Conservation (phyloP, 2,888 invertebrate species). For the Thalpophila matura region DNA sequence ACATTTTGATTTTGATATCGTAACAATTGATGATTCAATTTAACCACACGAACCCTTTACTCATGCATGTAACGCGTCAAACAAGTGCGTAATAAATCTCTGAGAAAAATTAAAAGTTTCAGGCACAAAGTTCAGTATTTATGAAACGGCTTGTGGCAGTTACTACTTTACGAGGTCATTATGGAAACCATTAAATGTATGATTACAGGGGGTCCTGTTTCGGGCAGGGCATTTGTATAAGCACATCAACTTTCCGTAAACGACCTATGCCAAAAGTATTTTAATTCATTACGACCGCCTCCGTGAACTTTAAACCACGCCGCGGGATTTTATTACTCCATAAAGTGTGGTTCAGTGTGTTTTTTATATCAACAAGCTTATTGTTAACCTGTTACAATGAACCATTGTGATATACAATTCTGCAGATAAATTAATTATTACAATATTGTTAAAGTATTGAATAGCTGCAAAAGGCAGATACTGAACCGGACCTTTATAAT, state of each 20-base stretch:
- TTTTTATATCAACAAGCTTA: conserved; percentile 71
- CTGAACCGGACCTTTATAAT: not conserved
- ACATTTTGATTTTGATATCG: conserved; percentile 10
- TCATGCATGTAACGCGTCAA: conserved; percentile 39
- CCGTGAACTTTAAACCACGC: conserved; percentile 78
- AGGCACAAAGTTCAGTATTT: conserved; percentile 80
- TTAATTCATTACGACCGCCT: conserved; percentile 78
- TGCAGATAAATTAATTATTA: not conserved
- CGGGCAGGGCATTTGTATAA: conserved; percentile 85
- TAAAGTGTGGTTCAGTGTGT: conserved; percentile 72
- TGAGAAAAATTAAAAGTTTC: conserved; percentile 71
- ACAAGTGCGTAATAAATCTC: conserved; percentile 63
- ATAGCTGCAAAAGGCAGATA: not conserved
- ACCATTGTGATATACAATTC: conserved; percentile 18
- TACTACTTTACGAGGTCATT: conserved; percentile 88
- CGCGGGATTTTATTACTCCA: conserved; percentile 80
- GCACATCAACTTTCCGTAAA: conserved; percentile 87
- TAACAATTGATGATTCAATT: conserved; percentile 27
- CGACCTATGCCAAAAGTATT: conserved; percentile 81
- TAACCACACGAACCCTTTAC: conserved; percentile 35
- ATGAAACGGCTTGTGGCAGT: conserved; percentile 83
- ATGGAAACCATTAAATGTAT: conserved; percentile 88
- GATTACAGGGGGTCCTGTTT: conserved; percentile 84
- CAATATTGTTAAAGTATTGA: not conserved
- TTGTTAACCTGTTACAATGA: conserved; percentile 66